Evolutionary conservation across 2,797 vertebrate species (phyloP), one percentile per base, ranked within the genome.

Genomic region (Falco naumanni): DNA sequence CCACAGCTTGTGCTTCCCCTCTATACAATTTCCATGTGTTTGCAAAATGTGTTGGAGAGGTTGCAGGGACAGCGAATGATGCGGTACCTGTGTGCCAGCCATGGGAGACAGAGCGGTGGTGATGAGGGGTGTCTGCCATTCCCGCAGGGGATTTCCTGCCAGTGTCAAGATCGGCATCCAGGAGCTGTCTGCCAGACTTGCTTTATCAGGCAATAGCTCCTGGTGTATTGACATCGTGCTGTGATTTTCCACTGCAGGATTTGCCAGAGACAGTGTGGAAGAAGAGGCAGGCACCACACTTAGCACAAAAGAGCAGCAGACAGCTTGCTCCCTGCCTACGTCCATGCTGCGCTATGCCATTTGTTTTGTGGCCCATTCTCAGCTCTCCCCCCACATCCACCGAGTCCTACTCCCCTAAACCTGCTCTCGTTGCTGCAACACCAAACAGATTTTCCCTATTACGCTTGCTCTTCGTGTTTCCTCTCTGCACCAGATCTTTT

Each of bases 261-360:
- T 91, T 94, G 93, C 92, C 87, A 81, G 80, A 74, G 87, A 88
- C 45, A 6, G 63, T 25, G 66, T 26, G 78, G 71, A 76, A 77
- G 86, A 84, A 47, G 89, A 90, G 66, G 70, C 68, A 92, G 91
- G 96, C 85, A 89, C 63, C 81, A 93, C 75, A 57, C 28, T 83
- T n/a, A 86, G 91, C 89, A 89, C 83, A 95, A 96, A 94, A 95
- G 94, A 95, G 95, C 95, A 96, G 84, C 92, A 91, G 81, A 84
- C 78, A 93, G 90, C 87, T 91, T 87, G 80, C 64, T 84, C 88
- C 57, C 88, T 95, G 85, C 95, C 93, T 39, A 95, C 94, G 2
- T 37, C 64, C 29, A 0, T 17, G 45, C 66, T 34, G 68, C 1
- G n/a, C 76, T 64, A 81, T 3, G 17, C 63, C 25, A 16, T 45